Conservation (phyloP, 2,888 invertebrate species). For the Plebejus anna region DNA sequence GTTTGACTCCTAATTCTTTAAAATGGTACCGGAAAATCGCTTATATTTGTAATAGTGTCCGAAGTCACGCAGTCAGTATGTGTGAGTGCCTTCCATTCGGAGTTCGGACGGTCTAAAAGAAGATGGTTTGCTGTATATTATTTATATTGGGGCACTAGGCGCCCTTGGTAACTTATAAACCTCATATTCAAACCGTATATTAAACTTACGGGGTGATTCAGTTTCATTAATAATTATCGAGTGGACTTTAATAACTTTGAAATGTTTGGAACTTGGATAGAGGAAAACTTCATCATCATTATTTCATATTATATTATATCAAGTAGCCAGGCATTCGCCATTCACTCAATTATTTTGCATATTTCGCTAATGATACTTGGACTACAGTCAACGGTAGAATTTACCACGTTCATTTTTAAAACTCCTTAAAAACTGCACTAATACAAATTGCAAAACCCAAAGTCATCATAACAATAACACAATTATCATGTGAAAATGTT, state of each 20-base stretch:
- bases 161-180: background rate
- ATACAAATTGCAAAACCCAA: background rate
- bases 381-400: background rate
- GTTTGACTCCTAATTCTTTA: no score
- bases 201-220: background rate
- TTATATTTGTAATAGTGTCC: no score
- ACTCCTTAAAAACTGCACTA: background rate
- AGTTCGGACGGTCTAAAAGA: background rate
- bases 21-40: no score
- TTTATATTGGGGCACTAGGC: background rate
- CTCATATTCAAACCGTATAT: background rate
- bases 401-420: background rate
- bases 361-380: background rate
- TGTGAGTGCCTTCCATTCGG: no score
- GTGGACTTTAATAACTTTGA: background rate
- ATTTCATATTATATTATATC: background rate
- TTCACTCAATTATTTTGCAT: no score
- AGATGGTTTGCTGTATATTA: background rate
- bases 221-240: background rate
- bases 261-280: background rate
- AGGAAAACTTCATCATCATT: background rate
- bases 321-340: background rate
- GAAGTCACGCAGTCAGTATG: background rate
- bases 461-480: background rate
- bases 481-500: background rate